Base-by-base conservation (phyloP, 2,888 invertebrate species). In the Orthosia incerta region DNA sequence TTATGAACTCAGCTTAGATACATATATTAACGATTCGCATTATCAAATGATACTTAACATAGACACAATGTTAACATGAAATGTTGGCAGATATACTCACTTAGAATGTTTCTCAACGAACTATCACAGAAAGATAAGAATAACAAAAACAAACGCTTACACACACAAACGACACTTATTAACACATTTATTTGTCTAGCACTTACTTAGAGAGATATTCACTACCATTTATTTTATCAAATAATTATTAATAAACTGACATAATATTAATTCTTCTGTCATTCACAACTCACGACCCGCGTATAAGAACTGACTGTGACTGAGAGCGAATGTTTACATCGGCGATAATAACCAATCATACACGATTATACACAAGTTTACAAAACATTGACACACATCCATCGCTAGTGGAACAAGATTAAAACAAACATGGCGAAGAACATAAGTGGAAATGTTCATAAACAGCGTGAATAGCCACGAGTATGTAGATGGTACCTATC, bases 381-480 rank as follows among this genome's bases (percentile, higher is more conserved):
- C 23, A 55, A 16, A 31, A 16, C 53, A 31, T 16, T 31, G 61
- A 45, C 56, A 60, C 62, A 48, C 18, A 53, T 74, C 46, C 83
- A 78, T 70, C 48, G 78, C 68, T 72, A 39, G 74, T 46, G 46
- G 50, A 68, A 74, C 64, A 11, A 81, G 82, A 71, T 51, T 9
- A 68, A 4, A 51, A 51, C 39, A 74, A 73, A 81, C 16, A 81
- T 2, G 2, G 0, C n/a, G 4, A 0, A 23, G 16, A 7, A 65
- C 59, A 23, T 7, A 70, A 66, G 67, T 51, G 39, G 67, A 62
- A 73, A 78, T 83, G 82, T 65, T 70, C 81, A 23, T n/a, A 20
- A 60, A 61, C 48, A 31, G 16, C 12, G 26, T 11, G 0, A 59
- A 45, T 26, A 53, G 20, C 20, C 3, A 31, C 50, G 15, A 9